A percentile compares a stretch with the other conserved stretches of the same genome.
Evolutionary conservation across 2,797 vertebrate genomes (phyloP).

Genomic region (Toxotes lorentzi): DNA sequence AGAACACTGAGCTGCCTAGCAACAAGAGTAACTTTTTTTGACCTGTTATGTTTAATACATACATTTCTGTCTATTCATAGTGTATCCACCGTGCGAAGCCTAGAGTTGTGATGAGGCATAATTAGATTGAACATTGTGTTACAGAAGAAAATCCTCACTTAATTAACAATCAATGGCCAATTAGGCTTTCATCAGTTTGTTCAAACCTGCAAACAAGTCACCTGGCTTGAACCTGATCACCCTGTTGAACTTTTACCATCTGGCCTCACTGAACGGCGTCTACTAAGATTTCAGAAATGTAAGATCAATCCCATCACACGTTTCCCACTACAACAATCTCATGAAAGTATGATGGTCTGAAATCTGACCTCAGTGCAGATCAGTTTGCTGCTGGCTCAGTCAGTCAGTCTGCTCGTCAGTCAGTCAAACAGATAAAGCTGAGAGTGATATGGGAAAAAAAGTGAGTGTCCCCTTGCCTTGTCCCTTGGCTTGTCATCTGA

Average conservation of each 20-base stretch:
- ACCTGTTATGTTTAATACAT: slow-evolving; percentile 2
- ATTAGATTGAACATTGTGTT: slow-evolving; percentile 27
- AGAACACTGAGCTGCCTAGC: slow-evolving; percentile 39
- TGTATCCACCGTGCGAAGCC: neutral
- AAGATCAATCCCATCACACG: slow-evolving; percentile 16
- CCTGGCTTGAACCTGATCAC: slow-evolving; percentile 42
- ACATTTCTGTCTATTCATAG: slow-evolving; percentile 14
- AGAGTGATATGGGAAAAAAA: slow-evolving; percentile 58
- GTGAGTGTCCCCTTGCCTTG: slow-evolving; percentile 50
- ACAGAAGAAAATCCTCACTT: slow-evolving; percentile 37
- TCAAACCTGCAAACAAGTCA: slow-evolving; percentile 34
- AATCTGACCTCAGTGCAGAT: slow-evolving; percentile 61
- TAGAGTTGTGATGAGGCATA: slow-evolving; percentile 12
- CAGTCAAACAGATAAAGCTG: slow-evolving; percentile 59
- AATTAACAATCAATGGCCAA: slow-evolving; percentile 47
- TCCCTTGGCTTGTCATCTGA: slow-evolving; percentile 61
- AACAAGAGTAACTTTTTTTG: slow-evolving; percentile 49
- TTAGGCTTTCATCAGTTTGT: slow-evolving; percentile 33
- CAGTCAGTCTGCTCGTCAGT: slow-evolving; percentile 31
- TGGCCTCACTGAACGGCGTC: slow-evolving; percentile 22
- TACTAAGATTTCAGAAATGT: slow-evolving; percentile 23
- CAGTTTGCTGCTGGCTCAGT: slow-evolving; percentile 32
- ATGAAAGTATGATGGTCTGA: slow-evolving; percentile 44
- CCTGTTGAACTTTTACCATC: slow-evolving; percentile 35
- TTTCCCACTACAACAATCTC: slow-evolving; percentile 30